These are phyloP conservation scores for Herpailurus yagouaroundi DNA, from an alignment of 2,113 vertebrate species.

Conservation along the genomic window DNA sequence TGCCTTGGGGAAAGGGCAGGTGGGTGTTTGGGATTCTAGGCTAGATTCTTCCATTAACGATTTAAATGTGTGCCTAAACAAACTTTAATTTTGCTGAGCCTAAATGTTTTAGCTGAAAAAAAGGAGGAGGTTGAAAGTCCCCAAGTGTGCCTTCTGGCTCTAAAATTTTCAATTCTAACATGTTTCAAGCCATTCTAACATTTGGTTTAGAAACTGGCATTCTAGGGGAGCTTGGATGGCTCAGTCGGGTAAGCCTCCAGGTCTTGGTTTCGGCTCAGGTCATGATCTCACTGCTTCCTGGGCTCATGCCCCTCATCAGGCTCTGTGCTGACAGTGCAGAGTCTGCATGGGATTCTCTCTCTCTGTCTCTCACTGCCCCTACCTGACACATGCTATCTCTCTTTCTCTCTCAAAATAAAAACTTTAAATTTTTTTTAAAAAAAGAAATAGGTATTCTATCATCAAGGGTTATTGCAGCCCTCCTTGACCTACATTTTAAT, in stretches of 20 bases:
- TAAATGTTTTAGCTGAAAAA: background rate
- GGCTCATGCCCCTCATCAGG: too few relatives aligned
- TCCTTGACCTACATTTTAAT: background rate
- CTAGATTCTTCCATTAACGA: background rate
- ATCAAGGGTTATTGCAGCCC: background rate
- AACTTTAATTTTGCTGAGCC: background rate
- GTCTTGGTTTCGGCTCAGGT: too few relatives aligned
- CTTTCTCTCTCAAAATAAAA: too few relatives aligned
- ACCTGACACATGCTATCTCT: too few relatives aligned
- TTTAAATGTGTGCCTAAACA: background rate
- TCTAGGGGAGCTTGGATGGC: background rate
- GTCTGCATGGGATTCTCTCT: too few relatives aligned
- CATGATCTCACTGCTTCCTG: too few relatives aligned
- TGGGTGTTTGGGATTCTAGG: background rate
- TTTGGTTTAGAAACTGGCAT: conserved; percentile 14
- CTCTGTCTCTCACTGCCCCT: too few relatives aligned
- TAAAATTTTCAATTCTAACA: background rate
- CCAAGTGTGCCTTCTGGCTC: background rate
- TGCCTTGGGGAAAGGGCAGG: background rate
- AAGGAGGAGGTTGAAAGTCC: background rate
- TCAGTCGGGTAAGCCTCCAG: too few relatives aligned
- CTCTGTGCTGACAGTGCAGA: too few relatives aligned
- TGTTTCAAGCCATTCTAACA: background rate
- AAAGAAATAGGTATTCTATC: background rate
- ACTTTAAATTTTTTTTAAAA: too few relatives aligned